Conservation (phyloP, 2,888 invertebrate species). For the Polymixis lichenea region DNA sequence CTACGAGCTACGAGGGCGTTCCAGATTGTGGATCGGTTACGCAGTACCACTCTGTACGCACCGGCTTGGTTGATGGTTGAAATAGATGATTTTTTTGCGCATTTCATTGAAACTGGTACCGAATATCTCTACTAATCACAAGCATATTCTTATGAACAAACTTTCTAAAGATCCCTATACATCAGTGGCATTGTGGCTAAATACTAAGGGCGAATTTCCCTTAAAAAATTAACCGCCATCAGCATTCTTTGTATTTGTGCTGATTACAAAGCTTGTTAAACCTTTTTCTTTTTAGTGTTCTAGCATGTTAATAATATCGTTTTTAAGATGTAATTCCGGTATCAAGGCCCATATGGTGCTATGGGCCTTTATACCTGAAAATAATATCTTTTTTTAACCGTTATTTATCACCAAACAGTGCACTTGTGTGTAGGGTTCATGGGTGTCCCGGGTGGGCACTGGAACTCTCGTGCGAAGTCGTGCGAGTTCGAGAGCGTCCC, state of each 20-base stretch:
- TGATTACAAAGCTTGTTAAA: too few species aligned
- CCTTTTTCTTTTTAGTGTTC: too few species aligned
- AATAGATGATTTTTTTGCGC: not conserved
- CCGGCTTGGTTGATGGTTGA: not conserved
- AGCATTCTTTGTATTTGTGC: not conserved
- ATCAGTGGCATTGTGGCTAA: not conserved
- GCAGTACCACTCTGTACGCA: not conserved
- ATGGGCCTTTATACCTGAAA: too few species aligned
- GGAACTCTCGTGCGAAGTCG: conserved; percentile 94
- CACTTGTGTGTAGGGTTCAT: conserved; percentile 96
- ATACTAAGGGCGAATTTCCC: not conserved
- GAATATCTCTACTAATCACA: not conserved
- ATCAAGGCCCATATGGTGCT: too few species aligned
- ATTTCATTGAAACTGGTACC: not conserved
- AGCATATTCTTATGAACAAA: conserved; percentile 1
- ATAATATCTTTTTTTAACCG: too few species aligned
- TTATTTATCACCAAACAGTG: conserved; percentile 92
- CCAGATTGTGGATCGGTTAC: not conserved
- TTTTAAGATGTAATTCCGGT: too few species aligned
- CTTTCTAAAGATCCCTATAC: not conserved
- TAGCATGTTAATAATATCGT: too few species aligned
- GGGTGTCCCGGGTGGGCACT: conserved; percentile 93
- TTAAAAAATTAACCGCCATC: not conserved
- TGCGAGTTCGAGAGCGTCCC: conserved; percentile 94
- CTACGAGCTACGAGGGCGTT: not conserved